Conservation (phyloP, 2,888 invertebrate species). For the Heliconius hortense region DNA sequence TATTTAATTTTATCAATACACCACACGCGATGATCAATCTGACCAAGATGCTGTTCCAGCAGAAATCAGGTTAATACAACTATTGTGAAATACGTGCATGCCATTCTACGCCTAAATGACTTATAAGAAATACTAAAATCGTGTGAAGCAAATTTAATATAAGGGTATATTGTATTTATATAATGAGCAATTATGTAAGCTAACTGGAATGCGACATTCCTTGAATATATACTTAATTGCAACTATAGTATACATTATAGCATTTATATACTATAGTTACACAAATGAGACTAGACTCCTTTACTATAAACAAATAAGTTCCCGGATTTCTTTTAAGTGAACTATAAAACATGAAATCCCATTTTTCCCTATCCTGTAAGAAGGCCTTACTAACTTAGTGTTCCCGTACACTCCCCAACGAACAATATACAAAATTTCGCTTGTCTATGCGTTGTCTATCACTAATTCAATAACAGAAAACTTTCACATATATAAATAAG, state of each 20-base stretch:
- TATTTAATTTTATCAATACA: conserved; percentile 5
- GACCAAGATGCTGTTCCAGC: neutral
- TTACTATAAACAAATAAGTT: no score
- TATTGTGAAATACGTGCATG: conserved; percentile 4
- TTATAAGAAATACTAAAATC: conserved; percentile 2
- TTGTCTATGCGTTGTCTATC: no score
- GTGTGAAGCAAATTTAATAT: conserved; percentile 10
- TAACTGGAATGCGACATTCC: conserved; percentile 36
- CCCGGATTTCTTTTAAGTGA: no score
- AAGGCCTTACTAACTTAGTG: no score
- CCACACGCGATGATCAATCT: neutral
- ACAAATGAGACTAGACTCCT: no score
- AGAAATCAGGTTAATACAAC: conserved; percentile 7
- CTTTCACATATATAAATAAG: no score
- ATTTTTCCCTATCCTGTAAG: no score
- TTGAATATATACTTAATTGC: conserved; percentile 31
- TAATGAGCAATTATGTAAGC: conserved; percentile 35
- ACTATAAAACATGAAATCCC: no score
- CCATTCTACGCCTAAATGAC: neutral
- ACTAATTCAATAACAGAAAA: no score
- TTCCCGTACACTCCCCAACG: no score
- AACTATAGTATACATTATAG: neutral
- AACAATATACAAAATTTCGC: neutral
- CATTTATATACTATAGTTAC: no score
- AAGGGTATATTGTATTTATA: conserved; percentile 17